Base-by-base conservation (phyloP, 2,888 invertebrate species). In the Scaptomyza polygonia region DNA sequence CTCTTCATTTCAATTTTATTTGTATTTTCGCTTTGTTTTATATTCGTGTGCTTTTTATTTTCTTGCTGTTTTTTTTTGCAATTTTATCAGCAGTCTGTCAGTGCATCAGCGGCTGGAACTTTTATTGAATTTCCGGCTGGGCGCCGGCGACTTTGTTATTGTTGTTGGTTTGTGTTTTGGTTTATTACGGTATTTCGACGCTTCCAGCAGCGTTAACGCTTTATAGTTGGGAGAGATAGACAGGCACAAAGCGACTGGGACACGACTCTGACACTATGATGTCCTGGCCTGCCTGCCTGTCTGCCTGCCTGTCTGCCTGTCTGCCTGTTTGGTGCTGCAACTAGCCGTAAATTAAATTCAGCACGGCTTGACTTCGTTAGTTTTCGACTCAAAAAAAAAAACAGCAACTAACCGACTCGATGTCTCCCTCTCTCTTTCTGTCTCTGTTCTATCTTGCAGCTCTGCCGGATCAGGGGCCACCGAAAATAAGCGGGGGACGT, bases 401-500 rank as follows among this genome's bases (percentile, higher is more conserved):
- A 44, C 52, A n/a, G 14, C 56, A 62, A 68, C 56, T 69, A 76
- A 72, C 76, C 64, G 34, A 57, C 40, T 47, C 27, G 11, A 61
- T 66, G 61, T 64, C 49, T 29, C 59, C 55, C n/a, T 61, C 3
- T 12, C 32, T 29, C 30, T 25, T 5, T 5, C 34, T 25, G 4
- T 14, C 14, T 30, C 45, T 52, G n/a, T n/a, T 34, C 9, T 39
- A 3, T 25, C 30, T 83, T 79, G 5, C 89, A 94, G 94, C 93
- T 69, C 89, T 94, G 45, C 94, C 94, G 18, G 93, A 93, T 76
- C 93, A 93, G 77, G 94, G 94, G 25, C 94, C 94, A n/a, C 92
- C 92, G 43, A 89, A 87, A 83, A 94, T 94, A 82, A 92, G 91
- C 16, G 94, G 94, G 5, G 93, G 93, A 6, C 92, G 93, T 70